These are phyloP conservation scores for Pseudocheirus occidentalis DNA, from an alignment of 2,797 vertebrate genomes.

Conservation along the genomic window DNA sequence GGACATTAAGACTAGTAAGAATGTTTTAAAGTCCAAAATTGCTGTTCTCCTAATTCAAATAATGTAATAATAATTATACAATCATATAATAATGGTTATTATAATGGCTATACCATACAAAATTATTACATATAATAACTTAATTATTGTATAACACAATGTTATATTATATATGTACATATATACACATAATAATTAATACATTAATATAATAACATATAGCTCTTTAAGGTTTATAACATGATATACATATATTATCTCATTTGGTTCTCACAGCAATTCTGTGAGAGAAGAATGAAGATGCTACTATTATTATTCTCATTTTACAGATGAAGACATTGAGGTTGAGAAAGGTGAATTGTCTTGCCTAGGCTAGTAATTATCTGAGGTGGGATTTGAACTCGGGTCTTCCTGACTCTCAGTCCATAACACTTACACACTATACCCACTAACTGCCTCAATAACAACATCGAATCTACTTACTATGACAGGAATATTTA, in stretches of 20 bases:
- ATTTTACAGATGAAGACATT: background rate
- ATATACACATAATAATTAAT: background rate
- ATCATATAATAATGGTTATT: background rate
- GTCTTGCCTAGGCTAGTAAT: background rate
- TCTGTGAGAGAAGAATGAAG: background rate
- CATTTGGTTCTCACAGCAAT: background rate
- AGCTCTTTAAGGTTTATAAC: background rate
- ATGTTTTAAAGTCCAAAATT: background rate
- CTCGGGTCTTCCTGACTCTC: background rate
- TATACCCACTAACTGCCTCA: background rate
- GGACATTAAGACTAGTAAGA: background rate
- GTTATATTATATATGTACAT: background rate
- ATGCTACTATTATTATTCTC: background rate
- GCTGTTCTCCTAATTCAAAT: background rate
- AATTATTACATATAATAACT: background rate
- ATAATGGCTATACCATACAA: background rate
- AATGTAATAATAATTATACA: background rate
- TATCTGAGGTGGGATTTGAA: background rate
- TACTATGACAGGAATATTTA: conserved; percentile 95
- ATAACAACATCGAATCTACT: conserved; percentile 72
- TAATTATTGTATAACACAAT: background rate
- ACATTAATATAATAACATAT: background rate
- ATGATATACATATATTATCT: background rate
- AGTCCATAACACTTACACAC: background rate
- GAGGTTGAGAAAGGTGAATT: background rate